These are phyloP conservation scores for Cliona cf. orientalis DNA, from an alignment of 37 sponge, comb jelly and placozoan species.

Conservation along the genomic window DNA sequence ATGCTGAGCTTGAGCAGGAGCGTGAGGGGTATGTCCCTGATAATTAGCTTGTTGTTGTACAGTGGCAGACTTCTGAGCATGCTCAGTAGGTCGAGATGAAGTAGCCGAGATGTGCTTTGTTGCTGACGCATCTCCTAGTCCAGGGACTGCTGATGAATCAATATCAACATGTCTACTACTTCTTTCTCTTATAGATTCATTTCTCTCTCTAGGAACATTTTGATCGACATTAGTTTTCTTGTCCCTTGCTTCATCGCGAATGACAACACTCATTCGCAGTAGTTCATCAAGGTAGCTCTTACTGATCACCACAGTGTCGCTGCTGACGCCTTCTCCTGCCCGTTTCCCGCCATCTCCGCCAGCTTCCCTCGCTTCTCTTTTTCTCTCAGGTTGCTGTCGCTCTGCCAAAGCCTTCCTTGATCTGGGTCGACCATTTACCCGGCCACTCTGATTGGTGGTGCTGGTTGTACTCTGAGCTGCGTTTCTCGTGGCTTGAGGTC, in stretches of 20 bases:
- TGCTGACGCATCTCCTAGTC: background rate
- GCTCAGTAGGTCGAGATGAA: no score
- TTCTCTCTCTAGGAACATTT: no score
- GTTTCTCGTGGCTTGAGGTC: background rate
- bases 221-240: no score
- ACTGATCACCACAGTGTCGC: slow-evolving; percentile 33
- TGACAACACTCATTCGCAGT: slow-evolving; percentile 4
- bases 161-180: background rate
- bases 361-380: background rate
- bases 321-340: background rate
- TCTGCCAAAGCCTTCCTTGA: no score
- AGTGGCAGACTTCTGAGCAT: no score
- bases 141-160: slow-evolving; percentile 29
- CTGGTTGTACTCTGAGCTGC: no score
- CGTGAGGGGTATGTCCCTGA: background rate
- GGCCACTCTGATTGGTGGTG: no score
- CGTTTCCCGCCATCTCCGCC: background rate
- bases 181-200: background rate
- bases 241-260: no score
- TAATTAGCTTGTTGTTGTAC: background rate
- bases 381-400: no score
- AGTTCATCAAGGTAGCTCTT: slow-evolving; percentile 49
- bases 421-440: no score
- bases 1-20: background rate
- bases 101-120: no score